Evolutionary conservation across 1,140 invertebrate species (phyloP).

Genomic region (Tetranychus cinnabarinus): DNA sequence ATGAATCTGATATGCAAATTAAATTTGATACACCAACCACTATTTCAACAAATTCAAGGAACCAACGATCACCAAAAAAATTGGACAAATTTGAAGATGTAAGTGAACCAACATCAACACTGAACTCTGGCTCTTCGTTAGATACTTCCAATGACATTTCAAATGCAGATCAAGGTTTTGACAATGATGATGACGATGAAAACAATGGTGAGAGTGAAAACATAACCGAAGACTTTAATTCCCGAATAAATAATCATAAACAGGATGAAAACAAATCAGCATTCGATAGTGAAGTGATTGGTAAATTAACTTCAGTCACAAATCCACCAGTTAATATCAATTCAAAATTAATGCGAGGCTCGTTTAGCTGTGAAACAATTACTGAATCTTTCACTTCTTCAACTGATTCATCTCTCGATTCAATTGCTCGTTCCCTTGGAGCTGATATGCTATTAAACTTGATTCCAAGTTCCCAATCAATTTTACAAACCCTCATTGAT

Average conservation of each 20-base stretch:
- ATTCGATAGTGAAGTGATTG: too few relatives aligned
- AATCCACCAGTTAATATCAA: neutral
- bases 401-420: neutral
- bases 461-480: neutral
- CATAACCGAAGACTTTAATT: neutral
- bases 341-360: neutral
- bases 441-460: slow-evolving; percentile 4
- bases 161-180: neutral
- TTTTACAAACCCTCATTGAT: slow-evolving; percentile 5
- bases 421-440: neutral
- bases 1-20: too few relatives aligned
- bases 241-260: neutral
- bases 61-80: too few relatives aligned
- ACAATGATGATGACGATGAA: neutral
- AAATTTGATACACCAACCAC: too few relatives aligned
- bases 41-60: too few relatives aligned
- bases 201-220: neutral
- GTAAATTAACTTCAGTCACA: too few relatives aligned
- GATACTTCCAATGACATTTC: neutral
- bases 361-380: neutral
- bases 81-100: too few relatives aligned
- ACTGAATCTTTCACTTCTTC: neutral
- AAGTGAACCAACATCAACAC: too few relatives aligned
- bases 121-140: too few relatives aligned
- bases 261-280: too few relatives aligned